Percentiles rank a stretch among this genome's conserved stretches.
These are phyloP conservation scores for Capreolus pygargus DNA, from an alignment of 2,113 vertebrate species.

Conservation along the genomic window DNA sequence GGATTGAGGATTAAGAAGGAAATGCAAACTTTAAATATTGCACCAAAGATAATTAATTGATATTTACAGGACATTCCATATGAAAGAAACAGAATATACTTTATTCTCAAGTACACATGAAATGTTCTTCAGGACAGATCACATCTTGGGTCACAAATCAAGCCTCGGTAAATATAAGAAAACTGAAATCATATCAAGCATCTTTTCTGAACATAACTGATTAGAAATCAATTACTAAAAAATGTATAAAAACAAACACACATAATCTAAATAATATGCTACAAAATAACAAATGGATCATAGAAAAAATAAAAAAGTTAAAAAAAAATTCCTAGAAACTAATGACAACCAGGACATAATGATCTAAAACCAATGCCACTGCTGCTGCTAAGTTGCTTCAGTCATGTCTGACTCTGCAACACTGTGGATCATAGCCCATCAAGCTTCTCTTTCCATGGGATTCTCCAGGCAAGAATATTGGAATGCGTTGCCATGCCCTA, in stretches of 20 bases:
- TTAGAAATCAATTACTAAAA: neutral
- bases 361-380: neutral
- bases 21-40: neutral
- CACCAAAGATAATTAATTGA: neutral
- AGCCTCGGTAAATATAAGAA: neutral
- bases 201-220: neutral
- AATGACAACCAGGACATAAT: neutral
- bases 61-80: neutral
- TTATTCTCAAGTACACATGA: neutral
- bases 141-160: neutral
- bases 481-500: too few species aligned
- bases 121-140: neutral
- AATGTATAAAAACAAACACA: neutral
- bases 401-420: too few species aligned
- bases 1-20: neutral
- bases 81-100: neutral
- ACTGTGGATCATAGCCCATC: too few species aligned
- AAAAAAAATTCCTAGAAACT: neutral
- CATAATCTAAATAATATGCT: neutral
- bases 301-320: neutral
- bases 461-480: too few species aligned
- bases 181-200: neutral
- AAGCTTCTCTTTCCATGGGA: too few species aligned
- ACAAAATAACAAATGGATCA: neutral
- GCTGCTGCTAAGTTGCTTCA: too few species aligned